Conservation (phyloP, 2,113 vertebrate genomes). For the Nesoenas mayeri region DNA sequence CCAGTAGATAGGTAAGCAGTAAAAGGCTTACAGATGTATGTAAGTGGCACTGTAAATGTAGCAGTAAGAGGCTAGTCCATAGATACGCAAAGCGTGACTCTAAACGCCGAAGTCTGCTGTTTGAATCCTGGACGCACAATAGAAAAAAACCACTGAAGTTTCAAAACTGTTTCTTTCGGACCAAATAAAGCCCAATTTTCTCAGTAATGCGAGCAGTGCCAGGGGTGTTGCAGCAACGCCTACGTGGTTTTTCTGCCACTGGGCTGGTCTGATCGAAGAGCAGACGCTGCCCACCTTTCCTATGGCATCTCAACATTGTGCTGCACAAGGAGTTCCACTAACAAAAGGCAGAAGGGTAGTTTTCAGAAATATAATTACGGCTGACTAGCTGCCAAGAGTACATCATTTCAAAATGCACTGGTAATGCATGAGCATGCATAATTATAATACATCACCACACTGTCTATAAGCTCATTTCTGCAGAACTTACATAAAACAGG, state of each 20-base stretch:
- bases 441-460: neutral
- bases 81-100: no score
- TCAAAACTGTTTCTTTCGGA: neutral
- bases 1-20: neutral
- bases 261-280: neutral
- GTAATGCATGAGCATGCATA: neutral
- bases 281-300: neutral
- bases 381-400: neutral
- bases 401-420: slow-evolving; percentile 30
- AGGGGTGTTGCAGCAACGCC: neutral
- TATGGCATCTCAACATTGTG: neutral
- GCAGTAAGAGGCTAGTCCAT: neutral
- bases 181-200: neutral
- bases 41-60: neutral
- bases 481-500: neutral
- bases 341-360: neutral
- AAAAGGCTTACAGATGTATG: neutral
- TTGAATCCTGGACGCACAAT: neutral
- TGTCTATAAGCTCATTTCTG: neutral
- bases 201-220: neutral
- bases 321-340: accelerated
- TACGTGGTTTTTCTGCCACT: neutral
- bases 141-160: neutral
- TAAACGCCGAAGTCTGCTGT: neutral
- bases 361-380: slow-evolving; percentile 36